Evolutionary conservation across 2,113 vertebrate species (phyloP).

Genomic region (Hymenochirus boettgeri): DNA sequence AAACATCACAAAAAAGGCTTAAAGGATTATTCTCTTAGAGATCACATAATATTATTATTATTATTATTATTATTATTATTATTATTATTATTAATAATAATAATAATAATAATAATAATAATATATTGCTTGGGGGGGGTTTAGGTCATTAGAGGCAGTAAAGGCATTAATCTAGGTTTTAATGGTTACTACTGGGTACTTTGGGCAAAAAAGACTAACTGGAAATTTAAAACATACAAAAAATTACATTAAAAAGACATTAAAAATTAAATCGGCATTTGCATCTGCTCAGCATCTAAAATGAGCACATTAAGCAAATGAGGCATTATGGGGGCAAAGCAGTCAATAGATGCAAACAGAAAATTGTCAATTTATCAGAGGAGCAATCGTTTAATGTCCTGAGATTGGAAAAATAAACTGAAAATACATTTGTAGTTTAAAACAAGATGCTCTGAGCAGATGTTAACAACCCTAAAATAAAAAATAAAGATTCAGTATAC

Average conservation of each 20-base stretch:
- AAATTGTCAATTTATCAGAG: conserved; percentile 5
- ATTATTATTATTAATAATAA: too few relatives aligned
- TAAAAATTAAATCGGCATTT: conserved; percentile 25
- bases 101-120: too few relatives aligned
- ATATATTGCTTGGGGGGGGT: too few relatives aligned
- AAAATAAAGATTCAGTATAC: too few relatives aligned
- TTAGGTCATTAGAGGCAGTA: too few relatives aligned
- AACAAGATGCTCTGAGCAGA: too few relatives aligned
- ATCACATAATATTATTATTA: too few relatives aligned
- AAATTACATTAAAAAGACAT: conserved; percentile 11
- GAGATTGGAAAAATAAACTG: not conserved
- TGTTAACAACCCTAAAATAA: too few relatives aligned
- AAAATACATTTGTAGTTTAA: too few relatives aligned
- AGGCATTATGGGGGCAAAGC: conserved; percentile 13
- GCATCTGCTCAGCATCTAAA: conserved; percentile 1
- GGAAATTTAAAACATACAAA: not conserved
- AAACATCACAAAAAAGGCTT: too few relatives aligned
- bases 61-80: too few relatives aligned
- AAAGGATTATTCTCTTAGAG: too few relatives aligned
- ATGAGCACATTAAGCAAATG: conserved; percentile 12
- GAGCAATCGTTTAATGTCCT: not conserved
- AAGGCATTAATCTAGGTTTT: not conserved
- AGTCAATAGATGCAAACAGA: not conserved
- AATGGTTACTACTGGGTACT: not conserved
- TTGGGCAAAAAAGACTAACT: not conserved